Evolutionary conservation across 1,140 invertebrate species (phyloP).

Genomic region (Bombus huntii): DNA sequence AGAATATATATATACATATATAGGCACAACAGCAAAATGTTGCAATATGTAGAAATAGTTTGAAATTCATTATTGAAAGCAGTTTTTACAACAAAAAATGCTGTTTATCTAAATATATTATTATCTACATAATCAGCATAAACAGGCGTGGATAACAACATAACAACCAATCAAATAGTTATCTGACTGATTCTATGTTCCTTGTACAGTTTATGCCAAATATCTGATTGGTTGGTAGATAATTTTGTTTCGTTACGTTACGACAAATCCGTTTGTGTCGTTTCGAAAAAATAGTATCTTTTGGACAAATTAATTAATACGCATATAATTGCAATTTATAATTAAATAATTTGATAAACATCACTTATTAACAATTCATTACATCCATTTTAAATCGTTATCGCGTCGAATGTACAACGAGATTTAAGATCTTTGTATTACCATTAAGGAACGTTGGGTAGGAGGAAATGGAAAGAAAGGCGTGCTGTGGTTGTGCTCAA

Average conservation of each 20-base stretch:
- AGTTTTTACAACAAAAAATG: neutral
- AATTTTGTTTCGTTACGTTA: conserved; percentile 44
- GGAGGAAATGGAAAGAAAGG: conserved; percentile 44
- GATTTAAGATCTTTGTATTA: conserved; percentile 11
- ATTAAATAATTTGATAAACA: conserved; percentile 24
- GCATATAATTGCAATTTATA: neutral
- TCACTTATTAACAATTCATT: neutral
- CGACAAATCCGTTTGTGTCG: conserved; percentile 33
- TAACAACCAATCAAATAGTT: conserved; percentile 16
- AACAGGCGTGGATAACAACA: too few relatives aligned
- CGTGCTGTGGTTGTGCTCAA: conserved; percentile 53
- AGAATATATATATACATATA: too few relatives aligned
- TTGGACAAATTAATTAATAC: conserved; percentile 32
- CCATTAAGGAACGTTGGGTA: neutral
- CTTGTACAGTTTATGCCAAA: conserved; percentile 10
- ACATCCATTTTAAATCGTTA: neutral
- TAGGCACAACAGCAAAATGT: neutral
- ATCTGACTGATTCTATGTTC: neutral
- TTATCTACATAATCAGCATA: neutral
- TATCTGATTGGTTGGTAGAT: conserved; percentile 21
- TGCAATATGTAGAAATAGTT: neutral
- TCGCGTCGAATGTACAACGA: neutral
- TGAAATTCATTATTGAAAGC: neutral
- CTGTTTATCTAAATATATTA: neutral
- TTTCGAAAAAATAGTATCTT: conserved; percentile 46